Base-by-base conservation (phyloP, 2,113 vertebrate species). In the Cyprinus carpio region DNA sequence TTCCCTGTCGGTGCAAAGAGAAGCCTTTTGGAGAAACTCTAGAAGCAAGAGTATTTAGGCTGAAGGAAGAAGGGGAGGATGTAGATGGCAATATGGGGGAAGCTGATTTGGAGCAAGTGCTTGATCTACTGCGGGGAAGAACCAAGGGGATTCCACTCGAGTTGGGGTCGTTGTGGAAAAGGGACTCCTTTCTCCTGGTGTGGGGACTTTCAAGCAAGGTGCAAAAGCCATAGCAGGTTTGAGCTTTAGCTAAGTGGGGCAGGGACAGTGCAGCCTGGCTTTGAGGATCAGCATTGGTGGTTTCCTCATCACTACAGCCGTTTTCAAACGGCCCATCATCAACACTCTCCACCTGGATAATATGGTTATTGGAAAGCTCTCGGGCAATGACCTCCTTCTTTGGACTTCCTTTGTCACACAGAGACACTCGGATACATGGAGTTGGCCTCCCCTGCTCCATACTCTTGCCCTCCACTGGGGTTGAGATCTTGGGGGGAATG, bases 201-300 rank as follows among this genome's bases (percentile, higher is more conserved):
- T 98, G 96, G 7, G 96, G 97, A 85, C 96, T 97, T 91, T 97
- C 97, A 79, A 97, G 90, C 86, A 98, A 90, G 4, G 96, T 95
- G 89, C 96, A 97, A 89, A 97, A 96, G 20, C 96, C 96, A 0
- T 96, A 96, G 85, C 95, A 95, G 65, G 96, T 97, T 86, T 95
- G 91, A 1, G 94, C 93, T 92, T 95, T 96, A 74, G 95, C 95
- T 79, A 98, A 90, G 78, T 98, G 96, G 1, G 96, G 96, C 84
- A 98, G 90, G 0, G 97, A 98, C 46, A 98, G 92, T 0, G 96
- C 97, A 0, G 97, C 97, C 87, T 97, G 96, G 74, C 96, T 97
- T 58, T 94, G 95, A 27, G 96, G 96, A 87, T 97, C 96, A 2
- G 95, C 96, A 72, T 97, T 96, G 1, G 96, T 97, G 88, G 84